These are phyloP conservation scores for Drosophila tropicalis DNA, from an alignment of 1,140 invertebrate species.

Conservation along the genomic window DNA sequence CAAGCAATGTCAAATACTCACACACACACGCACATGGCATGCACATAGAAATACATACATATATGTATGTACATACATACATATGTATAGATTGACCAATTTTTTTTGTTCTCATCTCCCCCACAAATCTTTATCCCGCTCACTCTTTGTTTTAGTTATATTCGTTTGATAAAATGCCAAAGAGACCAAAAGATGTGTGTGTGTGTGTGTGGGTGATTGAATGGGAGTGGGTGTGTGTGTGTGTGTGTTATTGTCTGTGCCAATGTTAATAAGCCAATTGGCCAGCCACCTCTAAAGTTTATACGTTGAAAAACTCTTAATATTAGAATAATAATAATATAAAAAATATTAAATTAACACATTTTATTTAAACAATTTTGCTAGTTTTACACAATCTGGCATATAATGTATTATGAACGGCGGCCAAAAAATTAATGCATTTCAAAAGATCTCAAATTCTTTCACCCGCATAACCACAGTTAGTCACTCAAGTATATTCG, in stretches of 20 bases:
- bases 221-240: not conserved
- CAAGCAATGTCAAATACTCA: slow-evolving; percentile 58
- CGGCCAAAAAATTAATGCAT: too few species aligned
- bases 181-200: not conserved
- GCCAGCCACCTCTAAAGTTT: slow-evolving; percentile 10
- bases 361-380: too few species aligned
- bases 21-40: slow-evolving; percentile 23
- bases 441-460: too few species aligned
- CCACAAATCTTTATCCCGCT: slow-evolving; percentile 17
- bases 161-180: slow-evolving; percentile 13
- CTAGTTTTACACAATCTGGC: too few species aligned
- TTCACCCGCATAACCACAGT: too few species aligned
- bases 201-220: not conserved
- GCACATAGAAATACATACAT: not conserved
- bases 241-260: slow-evolving; percentile 23
- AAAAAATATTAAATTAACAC: too few species aligned
- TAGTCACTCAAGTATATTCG: too few species aligned
- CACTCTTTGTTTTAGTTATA: slow-evolving; percentile 30
- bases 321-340: slow-evolving; percentile 6
- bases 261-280: slow-evolving; percentile 60
- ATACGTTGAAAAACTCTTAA: not conserved
- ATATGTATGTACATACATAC: not conserved
- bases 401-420: too few species aligned
- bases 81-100: not conserved
- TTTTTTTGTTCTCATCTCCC: slow-evolving; percentile 1